Evolutionary conservation across 2,888 invertebrate genomes (phyloP), one percentile per base, ranked within the genome.

Genomic region (Sylvicola cinctus): DNA sequence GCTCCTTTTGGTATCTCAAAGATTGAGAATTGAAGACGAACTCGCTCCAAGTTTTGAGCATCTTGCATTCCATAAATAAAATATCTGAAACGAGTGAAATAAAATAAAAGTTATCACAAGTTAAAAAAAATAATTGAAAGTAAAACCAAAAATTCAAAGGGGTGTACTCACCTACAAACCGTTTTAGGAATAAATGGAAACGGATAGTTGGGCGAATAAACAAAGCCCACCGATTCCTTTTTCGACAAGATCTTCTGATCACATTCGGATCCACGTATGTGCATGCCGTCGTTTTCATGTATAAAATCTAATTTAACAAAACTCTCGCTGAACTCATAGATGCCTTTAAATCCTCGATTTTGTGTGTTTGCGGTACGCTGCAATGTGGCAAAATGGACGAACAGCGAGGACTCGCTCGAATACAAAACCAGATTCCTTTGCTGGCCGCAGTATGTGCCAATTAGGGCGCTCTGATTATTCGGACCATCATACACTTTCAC

Each of bases 11-110:
- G 84, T 62, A 95, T 87, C 55, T 83, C 79, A 63, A 93, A 90
- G 55, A 74, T 73, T 42, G 72, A 67, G 59, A 95, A 93, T 51
- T 81, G 77, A 45, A 95, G 65, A 44, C 78, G 74, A 41, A 93
- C 91, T 51, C 91, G 73, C 61, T 96, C 95, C 55, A 95, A 70
- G 62, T 91, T 81, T 58, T 93, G 90, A 42, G 80, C 76, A 63
- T 96, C 95, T 65, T 95, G 90, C 73, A 96, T 81, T 49, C 93
- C 93, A 61, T 95, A 95, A 61, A 96, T 80, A 67, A 90, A 93
- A 67, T 93, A 95, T 64, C 70, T 70, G 55, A 15, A 60, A 61
- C 37, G 7, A 41, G 29, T 29, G 13, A 13, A 32, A 23, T 12
- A 25, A 10, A 7, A n/a, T n/a, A n/a, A n/a, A n/a, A 17, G 29